A percentile compares a stretch with the other conserved stretches of the same genome.
These are phyloP conservation scores for Gasterosteus aculeatus DNA, from an alignment of 2,113 vertebrate genomes.

Conservation along the genomic window DNA sequence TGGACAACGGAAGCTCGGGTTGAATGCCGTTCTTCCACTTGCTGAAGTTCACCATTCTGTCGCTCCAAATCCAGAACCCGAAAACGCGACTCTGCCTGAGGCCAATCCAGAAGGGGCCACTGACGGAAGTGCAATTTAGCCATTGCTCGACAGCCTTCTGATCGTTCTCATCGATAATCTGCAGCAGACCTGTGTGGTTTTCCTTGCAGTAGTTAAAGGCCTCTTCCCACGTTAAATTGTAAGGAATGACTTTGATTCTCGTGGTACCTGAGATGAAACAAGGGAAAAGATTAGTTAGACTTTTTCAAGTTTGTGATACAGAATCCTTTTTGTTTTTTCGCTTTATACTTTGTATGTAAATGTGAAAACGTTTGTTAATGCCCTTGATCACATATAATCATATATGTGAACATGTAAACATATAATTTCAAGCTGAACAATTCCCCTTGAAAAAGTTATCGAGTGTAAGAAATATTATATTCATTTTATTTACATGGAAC, in stretches of 20 bases:
- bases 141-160: not conserved
- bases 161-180: slow-evolving; percentile 26
- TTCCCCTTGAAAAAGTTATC: not conserved
- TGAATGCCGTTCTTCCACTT: slow-evolving; percentile 38
- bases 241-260: not conserved
- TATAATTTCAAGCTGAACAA: too few species aligned
- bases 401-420: too few species aligned
- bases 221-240: not conserved
- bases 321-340: not conserved
- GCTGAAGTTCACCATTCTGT: slow-evolving; percentile 4
- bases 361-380: not conserved
- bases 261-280: slow-evolving; percentile 34
- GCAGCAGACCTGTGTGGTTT: not conserved
- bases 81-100: slow-evolving; percentile 70
- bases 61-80: slow-evolving; percentile 76
- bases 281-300: not conserved
- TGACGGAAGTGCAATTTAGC: accelerated
- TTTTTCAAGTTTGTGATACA: not conserved
- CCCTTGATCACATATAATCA: too few species aligned
- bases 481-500: not conserved
- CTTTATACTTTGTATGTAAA: not conserved
- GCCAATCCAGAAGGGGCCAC: slow-evolving; percentile 61
- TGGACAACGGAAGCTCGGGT: slow-evolving; percentile 36
- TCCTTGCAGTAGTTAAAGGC: slow-evolving; percentile 53
- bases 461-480: not conserved